These are phyloP conservation scores for Tetragnatha montana DNA, from an alignment of 2,888 invertebrate species.

Conservation along the genomic window DNA sequence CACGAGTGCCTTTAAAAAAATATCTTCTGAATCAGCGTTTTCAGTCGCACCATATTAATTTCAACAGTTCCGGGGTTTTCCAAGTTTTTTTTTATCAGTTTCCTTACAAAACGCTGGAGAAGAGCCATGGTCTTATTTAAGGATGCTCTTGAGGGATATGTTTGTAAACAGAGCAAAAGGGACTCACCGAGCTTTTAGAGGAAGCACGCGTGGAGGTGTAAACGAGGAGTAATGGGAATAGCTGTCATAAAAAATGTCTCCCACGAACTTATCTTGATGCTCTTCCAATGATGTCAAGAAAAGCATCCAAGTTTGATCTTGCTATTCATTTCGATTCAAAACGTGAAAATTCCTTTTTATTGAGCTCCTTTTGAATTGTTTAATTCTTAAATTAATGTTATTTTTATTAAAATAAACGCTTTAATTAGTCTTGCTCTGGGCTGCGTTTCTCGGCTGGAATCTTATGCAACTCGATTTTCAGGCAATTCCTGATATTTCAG, in stretches of 20 bases:
- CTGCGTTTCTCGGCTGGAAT: too few relatives aligned
- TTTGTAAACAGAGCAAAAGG: background rate
- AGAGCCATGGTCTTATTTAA: background rate
- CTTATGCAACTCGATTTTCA: too few relatives aligned
- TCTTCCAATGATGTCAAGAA: background rate
- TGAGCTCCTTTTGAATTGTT: too few relatives aligned
- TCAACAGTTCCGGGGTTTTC: constrained; percentile 15
- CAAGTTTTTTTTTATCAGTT: background rate
- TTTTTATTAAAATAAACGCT: too few relatives aligned
- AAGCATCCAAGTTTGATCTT: too few relatives aligned
- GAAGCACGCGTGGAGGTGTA: background rate
- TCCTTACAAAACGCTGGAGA: background rate
- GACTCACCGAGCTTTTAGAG: background rate
- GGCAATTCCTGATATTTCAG: too few relatives aligned
- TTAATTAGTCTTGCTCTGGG: too few relatives aligned
- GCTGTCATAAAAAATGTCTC: background rate
- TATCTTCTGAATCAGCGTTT: constrained; percentile 4
- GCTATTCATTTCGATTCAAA: too few relatives aligned
- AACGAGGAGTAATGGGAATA: background rate
- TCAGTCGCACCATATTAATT: background rate
- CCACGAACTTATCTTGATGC: background rate
- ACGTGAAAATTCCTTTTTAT: too few relatives aligned
- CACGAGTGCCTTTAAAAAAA: background rate
- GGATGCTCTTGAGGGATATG: background rate
- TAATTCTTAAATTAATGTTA: too few relatives aligned